These are phyloP conservation scores for Ceratina australensis DNA, from an alignment of 1,140 invertebrate genomes.

Conservation along the genomic window DNA sequence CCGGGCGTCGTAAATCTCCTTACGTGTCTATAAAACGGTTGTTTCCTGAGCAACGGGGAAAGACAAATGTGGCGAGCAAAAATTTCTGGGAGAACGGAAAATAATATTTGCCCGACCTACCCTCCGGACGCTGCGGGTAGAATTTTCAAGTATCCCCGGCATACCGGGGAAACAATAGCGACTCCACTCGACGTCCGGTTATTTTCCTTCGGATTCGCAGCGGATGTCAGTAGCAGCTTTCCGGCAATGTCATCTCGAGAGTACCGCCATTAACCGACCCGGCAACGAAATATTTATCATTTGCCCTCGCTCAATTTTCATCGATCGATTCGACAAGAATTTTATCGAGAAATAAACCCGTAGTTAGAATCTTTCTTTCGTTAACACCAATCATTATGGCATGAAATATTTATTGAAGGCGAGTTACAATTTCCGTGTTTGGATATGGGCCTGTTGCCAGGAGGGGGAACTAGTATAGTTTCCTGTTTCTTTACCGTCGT, in stretches of 20 bases:
- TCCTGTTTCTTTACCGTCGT: too few relatives aligned
- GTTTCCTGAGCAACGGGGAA: not conserved
- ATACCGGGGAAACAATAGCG: constrained; percentile 33
- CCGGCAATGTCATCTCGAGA: constrained; percentile 14
- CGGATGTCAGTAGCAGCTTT: constrained; percentile 37
- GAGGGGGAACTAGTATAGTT: too few relatives aligned
- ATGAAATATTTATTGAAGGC: too few relatives aligned
- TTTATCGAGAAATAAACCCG: not conserved
- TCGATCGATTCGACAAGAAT: not conserved
- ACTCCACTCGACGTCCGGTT: constrained; percentile 42
- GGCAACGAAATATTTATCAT: constrained; percentile 29
- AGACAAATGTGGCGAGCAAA: not conserved
- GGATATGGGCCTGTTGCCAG: too few relatives aligned
- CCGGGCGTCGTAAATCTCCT: too few relatives aligned
- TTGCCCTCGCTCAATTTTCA: not conserved
- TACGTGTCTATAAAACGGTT: too few relatives aligned
- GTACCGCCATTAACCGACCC: not conserved
- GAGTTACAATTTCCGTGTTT: too few relatives aligned
- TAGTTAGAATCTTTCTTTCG: too few relatives aligned
- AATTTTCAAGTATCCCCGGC: constrained; percentile 23
- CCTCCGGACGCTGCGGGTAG: not conserved
- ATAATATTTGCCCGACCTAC: constrained; percentile 15
- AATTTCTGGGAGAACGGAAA: constrained; percentile 9
- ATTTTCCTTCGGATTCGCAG: constrained; percentile 32
- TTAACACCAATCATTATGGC: too few relatives aligned